phyloP scores from a whole-genome alignment of 2,113 vertebrate genomes.

The Machaerirhynchus nigripectus region DNA sequence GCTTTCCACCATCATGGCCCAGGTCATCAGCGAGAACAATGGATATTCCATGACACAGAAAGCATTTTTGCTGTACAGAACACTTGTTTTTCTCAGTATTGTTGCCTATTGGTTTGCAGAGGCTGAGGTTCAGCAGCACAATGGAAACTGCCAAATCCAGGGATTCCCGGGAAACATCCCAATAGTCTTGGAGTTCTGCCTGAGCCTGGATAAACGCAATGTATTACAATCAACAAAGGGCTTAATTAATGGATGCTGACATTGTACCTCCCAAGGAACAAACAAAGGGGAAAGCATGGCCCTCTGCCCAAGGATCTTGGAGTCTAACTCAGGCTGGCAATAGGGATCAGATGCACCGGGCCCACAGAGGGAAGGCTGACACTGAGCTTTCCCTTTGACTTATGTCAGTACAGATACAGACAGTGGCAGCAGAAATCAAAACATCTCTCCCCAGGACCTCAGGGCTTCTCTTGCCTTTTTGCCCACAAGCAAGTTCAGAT shows the following conservation, averaged over 20 bases:
- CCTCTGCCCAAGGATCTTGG: constrained; percentile 9
- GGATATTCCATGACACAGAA: background rate
- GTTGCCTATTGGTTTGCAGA: background rate
- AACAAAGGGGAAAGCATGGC: constrained; percentile 17
- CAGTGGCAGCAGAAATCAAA: background rate
- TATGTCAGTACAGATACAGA: background rate
- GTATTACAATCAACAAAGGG: constrained; percentile 31
- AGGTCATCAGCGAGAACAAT: background rate
- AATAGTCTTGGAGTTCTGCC: constrained; percentile 2
- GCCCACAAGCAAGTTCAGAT: background rate
- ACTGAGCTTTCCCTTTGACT: background rate
- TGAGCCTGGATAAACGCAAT: background rate
- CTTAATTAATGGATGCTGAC: constrained; percentile 53
- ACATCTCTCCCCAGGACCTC: background rate
- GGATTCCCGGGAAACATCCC: constrained; percentile 38
- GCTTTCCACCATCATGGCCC: background rate
- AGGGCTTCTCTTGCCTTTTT: background rate
- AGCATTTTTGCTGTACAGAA: background rate
- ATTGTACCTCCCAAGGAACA: background rate
- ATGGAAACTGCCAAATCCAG: constrained; percentile 1
- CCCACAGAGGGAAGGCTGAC: background rate
- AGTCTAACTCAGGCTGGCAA: background rate
- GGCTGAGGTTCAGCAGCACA: background rate
- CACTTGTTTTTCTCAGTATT: background rate
- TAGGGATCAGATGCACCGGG: background rate